A percentile compares a stretch with the other conserved stretches of the same genome.
These are phyloP conservation scores for Scaptodrosophila latifasciaeformis DNA, from an alignment of 2,888 invertebrate species.

Conservation along the genomic window DNA sequence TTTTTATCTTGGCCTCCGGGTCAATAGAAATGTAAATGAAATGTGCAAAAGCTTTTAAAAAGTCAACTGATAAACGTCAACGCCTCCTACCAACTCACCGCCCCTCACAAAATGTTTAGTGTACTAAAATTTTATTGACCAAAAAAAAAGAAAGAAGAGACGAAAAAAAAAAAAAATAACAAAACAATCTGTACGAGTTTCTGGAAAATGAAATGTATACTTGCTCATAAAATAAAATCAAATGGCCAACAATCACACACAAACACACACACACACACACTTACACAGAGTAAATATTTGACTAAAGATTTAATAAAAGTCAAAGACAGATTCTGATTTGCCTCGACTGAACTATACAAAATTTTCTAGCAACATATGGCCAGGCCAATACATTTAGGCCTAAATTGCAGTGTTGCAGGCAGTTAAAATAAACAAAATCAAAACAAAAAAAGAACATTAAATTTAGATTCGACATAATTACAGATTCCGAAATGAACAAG, in stretches of 20 bases:
- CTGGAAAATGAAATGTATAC: too few relatives aligned
- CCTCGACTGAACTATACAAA: too few relatives aligned
- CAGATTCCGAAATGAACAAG: conserved; percentile 23
- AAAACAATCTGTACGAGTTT: too few relatives aligned
- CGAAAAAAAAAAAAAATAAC: conserved; percentile 19
- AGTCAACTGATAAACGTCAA: conserved; percentile 44
- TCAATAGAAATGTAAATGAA: conserved; percentile 31
- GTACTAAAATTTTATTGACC: conserved; percentile 47
- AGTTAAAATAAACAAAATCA: conserved; percentile 27
- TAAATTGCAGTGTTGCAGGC: conserved; percentile 1
- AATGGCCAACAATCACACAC: too few relatives aligned
- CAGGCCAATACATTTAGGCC: too few relatives aligned
- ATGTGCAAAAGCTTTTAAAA: conserved; percentile 32
- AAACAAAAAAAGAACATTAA: conserved; percentile 22
- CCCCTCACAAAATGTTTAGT: conserved; percentile 33
- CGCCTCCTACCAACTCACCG: too few relatives aligned
- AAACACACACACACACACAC: neutral
- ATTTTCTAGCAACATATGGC: too few relatives aligned
- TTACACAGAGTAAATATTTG: neutral
- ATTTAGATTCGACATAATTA: conserved; percentile 34
- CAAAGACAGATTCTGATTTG: too few relatives aligned
- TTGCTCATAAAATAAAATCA: too few relatives aligned
- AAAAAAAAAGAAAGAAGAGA: conserved; percentile 8
- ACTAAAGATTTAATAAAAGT: neutral
- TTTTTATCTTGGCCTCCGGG: too few relatives aligned